Conservation (phyloP, 1,140 invertebrate genomes). For the Zaprionus ghesquierei region DNA sequence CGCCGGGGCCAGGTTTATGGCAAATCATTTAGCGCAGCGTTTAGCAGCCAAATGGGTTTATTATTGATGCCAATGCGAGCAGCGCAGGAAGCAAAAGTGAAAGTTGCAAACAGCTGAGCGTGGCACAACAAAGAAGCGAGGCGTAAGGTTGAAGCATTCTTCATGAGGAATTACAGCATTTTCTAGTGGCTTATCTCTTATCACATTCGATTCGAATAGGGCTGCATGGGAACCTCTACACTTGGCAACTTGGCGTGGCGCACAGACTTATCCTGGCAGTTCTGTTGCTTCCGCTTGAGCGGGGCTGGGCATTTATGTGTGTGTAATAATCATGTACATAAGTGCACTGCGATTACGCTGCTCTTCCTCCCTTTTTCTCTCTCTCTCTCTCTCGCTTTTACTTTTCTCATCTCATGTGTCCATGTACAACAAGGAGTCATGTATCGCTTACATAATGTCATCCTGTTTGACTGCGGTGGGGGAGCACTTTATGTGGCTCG, state of each 20-base stretch:
- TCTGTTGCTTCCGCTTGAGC: too few species aligned
- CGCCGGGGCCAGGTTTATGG: conserved; percentile 61
- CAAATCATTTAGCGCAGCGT: conserved; percentile 67
- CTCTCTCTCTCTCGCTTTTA: not conserved
- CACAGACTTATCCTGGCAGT: too few species aligned
- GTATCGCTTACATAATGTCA: conserved; percentile 52
- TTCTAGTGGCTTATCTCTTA: too few species aligned
- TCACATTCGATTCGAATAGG: too few species aligned
- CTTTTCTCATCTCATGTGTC: not conserved
- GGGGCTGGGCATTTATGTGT: not conserved
- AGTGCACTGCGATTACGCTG: not conserved
- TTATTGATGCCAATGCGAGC: conserved; percentile 56
- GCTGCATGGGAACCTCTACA: too few species aligned
- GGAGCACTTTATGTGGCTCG: conserved; percentile 54
- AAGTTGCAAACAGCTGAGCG: conserved; percentile 39
- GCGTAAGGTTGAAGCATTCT: too few species aligned
- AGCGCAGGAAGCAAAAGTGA: conserved; percentile 49
- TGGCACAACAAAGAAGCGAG: not conserved
- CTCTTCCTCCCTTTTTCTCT: not conserved
- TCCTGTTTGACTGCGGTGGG: conserved; percentile 2
- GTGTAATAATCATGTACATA: not conserved
- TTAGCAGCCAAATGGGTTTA: conserved; percentile 72
- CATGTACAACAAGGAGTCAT: not conserved
- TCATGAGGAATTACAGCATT: too few species aligned
- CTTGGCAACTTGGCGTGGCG: too few species aligned